A percentile compares a stretch with the other conserved stretches of the same genome.
These are phyloP conservation scores for Ceratotherium simum DNA, from an alignment of 2,113 vertebrate species.

Conservation along the genomic window DNA sequence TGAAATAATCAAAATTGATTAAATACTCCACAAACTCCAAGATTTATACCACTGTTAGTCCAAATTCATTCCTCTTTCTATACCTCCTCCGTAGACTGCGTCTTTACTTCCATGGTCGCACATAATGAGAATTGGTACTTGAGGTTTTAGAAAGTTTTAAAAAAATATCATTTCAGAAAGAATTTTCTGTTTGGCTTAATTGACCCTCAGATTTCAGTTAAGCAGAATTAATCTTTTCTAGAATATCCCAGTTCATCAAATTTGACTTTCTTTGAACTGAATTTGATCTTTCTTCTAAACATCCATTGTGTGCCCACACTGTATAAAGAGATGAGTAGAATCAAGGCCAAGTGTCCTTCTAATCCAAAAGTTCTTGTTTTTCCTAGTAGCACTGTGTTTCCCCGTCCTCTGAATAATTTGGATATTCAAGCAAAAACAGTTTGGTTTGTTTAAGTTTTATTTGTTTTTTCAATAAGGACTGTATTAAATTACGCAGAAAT, in stretches of 20 bases:
- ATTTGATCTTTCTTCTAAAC: not conserved
- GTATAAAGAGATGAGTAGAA: not conserved
- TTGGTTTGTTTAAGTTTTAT: not conserved
- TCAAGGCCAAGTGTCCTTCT: not conserved
- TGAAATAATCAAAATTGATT: conserved; percentile 33
- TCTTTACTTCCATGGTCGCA: not conserved
- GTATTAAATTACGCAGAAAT: conserved; percentile 1
- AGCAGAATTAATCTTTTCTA: not conserved
- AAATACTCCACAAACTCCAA: not conserved
- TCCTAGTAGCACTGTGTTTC: not conserved
- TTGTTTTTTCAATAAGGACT: not conserved
- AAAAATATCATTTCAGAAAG: not conserved
- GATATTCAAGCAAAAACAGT: not conserved
- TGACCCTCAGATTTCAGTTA: not conserved
- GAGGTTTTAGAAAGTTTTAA: not conserved
- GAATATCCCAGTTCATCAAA: not conserved
- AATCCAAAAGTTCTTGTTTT: not conserved
- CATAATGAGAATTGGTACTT: not conserved
- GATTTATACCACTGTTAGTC: accelerated
- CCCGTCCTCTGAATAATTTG: not conserved
- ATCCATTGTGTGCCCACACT: not conserved
- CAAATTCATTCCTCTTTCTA: not conserved
- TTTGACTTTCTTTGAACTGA: conserved; percentile 29
- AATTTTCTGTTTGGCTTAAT: conserved; percentile 36
- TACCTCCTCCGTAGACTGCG: not conserved